Evolutionary conservation across 2,888 invertebrate species (phyloP).

Genomic region (Scaptomyza caliginosa): DNA sequence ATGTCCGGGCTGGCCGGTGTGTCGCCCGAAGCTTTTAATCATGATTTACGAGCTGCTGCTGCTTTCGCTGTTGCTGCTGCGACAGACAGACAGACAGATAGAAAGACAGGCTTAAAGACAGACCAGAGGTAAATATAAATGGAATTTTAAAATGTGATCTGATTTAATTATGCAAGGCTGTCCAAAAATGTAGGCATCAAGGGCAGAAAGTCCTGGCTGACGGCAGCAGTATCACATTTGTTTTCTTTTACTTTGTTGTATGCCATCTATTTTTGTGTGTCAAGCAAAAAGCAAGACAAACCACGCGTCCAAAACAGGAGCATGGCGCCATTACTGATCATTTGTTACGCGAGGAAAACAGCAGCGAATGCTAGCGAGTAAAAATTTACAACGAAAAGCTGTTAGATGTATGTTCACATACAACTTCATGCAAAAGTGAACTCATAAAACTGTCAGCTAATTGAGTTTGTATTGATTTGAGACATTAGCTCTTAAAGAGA

Average conservation of each 20-base stretch:
- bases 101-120: constrained; percentile 47
- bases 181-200: constrained; percentile 31
- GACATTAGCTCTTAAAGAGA: background rate
- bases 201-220: constrained; percentile 6
- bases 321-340: constrained; percentile 33
- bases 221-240: constrained; percentile 10
- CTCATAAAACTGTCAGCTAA: background rate
- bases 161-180: constrained; percentile 80
- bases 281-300: constrained; percentile 7
- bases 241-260: constrained; percentile 6
- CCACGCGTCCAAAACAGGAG: constrained; percentile 13
- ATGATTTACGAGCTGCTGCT: constrained; percentile 77
- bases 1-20: constrained; percentile 45
- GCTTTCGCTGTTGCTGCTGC: constrained; percentile 41
- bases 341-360: constrained; percentile 31
- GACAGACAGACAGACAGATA: constrained; percentile 45
- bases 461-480: constrained; percentile 4
- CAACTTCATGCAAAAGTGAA: background rate
- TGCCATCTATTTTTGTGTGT: constrained; percentile 8
- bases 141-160: constrained; percentile 82
- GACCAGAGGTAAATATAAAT: constrained; percentile 79
- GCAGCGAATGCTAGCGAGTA: background rate
- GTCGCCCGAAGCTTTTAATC: constrained; percentile 81
- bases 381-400: background rate
- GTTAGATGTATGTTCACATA: background rate